Conservation (phyloP, 2,888 invertebrate genomes). For the Ligdia adustata region DNA sequence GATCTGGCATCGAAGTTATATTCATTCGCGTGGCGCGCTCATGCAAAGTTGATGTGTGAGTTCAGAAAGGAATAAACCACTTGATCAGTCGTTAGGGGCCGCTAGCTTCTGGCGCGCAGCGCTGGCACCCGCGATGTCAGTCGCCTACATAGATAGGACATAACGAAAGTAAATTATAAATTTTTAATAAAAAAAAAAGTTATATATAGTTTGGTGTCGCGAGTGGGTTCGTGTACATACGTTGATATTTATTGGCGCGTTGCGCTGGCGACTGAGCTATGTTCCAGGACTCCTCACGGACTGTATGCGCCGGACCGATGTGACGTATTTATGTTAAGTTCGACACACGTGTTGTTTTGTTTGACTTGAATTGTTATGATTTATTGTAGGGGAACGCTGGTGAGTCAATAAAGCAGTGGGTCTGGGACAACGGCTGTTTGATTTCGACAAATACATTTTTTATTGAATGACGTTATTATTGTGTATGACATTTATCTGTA, state of each 20-base stretch:
- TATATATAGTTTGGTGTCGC: constrained; percentile 73
- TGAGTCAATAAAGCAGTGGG: constrained; percentile 84
- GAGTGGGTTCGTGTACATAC: constrained; percentile 78
- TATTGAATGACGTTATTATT: constrained; percentile 37
- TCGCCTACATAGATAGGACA: constrained; percentile 81
- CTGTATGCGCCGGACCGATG: constrained; percentile 75
- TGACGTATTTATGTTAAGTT: constrained; percentile 79
- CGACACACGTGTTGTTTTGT: constrained; percentile 82
- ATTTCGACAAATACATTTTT: constrained; percentile 63
- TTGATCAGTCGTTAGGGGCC: too few relatives aligned
- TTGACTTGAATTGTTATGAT: constrained; percentile 83
- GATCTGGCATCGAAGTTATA: too few relatives aligned
- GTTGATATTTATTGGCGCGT: constrained; percentile 80
- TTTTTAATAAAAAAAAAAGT: constrained; percentile 74
- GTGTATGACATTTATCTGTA: too few relatives aligned
- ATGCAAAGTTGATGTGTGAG: too few relatives aligned
- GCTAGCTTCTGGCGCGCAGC: too few relatives aligned
- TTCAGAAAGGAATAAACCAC: too few relatives aligned
- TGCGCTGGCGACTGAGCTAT: constrained; percentile 68
- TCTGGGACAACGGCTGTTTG: constrained; percentile 80
- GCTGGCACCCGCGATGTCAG: constrained; percentile 38
- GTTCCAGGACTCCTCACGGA: constrained; percentile 51
- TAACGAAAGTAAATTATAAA: constrained; percentile 82
- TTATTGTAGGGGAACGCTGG: constrained; percentile 83
- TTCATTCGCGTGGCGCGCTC: too few relatives aligned